Percentiles rank a stretch among this genome's conserved stretches.
These are phyloP conservation scores for Sceliomorpha sp. DNA, from an alignment of 2,888 invertebrate genomes.

Conservation along the genomic window DNA sequence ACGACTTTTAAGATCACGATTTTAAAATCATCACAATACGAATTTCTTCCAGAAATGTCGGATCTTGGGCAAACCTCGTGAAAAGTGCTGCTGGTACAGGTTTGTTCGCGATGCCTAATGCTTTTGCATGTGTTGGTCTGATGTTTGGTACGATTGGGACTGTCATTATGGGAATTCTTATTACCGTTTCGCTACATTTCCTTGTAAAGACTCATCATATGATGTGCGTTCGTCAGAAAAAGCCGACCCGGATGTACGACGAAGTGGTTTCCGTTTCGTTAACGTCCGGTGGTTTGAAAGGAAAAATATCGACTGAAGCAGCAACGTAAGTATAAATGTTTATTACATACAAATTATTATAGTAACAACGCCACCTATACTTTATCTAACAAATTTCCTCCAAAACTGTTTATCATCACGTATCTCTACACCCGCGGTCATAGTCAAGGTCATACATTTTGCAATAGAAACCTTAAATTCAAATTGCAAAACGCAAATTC, in stretches of 20 bases:
- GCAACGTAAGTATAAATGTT: too few relatives aligned
- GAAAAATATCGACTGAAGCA: slow-evolving; percentile 46
- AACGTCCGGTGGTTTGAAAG: slow-evolving; percentile 39
- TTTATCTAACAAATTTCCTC: too few relatives aligned
- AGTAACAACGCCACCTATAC: too few relatives aligned
- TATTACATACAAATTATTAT: too few relatives aligned
- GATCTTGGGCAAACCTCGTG: slow-evolving; percentile 59
- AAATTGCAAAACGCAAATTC: too few relatives aligned
- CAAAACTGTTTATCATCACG: too few relatives aligned
- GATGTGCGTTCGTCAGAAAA: slow-evolving; percentile 57
- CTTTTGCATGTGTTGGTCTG: slow-evolving; percentile 66
- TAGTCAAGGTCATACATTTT: too few relatives aligned
- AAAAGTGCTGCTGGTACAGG: slow-evolving; percentile 66
- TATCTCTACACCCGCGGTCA: too few relatives aligned
- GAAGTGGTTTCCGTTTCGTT: slow-evolving; percentile 58
- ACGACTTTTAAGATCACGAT: neutral
- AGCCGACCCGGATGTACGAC: slow-evolving; percentile 60
- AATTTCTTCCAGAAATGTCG: slow-evolving; percentile 58
- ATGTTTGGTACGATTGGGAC: slow-evolving; percentile 62
- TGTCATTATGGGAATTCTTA: slow-evolving; percentile 59
- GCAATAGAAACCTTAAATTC: too few relatives aligned
- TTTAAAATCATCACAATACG: too few relatives aligned
- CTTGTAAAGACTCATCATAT: slow-evolving; percentile 59
- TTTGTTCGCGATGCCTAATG: slow-evolving; percentile 65
- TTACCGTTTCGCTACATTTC: slow-evolving; percentile 61